Evolutionary conservation across 2,888 invertebrate genomes (phyloP).

Genomic region (Troides helena): DNA sequence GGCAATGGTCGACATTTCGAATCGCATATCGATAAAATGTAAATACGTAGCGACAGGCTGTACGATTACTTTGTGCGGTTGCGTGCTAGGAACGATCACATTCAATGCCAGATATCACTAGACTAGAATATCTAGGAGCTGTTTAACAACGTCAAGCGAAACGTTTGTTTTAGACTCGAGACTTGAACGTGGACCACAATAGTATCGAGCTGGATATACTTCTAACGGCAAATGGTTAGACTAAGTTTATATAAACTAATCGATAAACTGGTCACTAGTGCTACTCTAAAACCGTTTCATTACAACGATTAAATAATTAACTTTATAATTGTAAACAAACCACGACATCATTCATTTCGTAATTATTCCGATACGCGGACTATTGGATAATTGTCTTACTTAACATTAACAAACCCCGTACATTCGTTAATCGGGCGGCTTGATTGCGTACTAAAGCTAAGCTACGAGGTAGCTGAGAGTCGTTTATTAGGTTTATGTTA

Average conservation of each 20-base stretch:
- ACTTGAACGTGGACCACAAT: too few species aligned
- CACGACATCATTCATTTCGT: background rate
- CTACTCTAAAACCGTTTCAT: background rate
- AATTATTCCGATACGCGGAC: background rate
- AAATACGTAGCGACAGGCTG: conserved; percentile 1
- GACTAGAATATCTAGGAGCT: conserved; percentile 5
- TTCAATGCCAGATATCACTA: conserved; percentile 16
- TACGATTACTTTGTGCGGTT: background rate
- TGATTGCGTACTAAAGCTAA: conserved; percentile 53
- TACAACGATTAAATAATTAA: background rate
- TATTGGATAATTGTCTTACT: conserved; percentile 10
- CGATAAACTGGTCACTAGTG: background rate
- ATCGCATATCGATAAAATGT: conserved; percentile 9
- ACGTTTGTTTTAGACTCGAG: background rate
- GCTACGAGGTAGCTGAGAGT: conserved; percentile 36
- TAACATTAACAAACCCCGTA: conserved; percentile 6
- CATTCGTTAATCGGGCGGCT: conserved; percentile 7
- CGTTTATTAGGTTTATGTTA: conserved; percentile 39
- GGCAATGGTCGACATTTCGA: conserved; percentile 4
- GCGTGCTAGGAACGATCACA: background rate
- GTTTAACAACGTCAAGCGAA: background rate
- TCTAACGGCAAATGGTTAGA: too few species aligned
- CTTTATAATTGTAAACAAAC: background rate
- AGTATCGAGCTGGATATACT: too few species aligned
- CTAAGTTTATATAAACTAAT: too few species aligned